Evolutionary conservation across 2,113 vertebrate species (phyloP), one percentile per base, ranked within the genome.

Genomic region (Antennarius striatus): DNA sequence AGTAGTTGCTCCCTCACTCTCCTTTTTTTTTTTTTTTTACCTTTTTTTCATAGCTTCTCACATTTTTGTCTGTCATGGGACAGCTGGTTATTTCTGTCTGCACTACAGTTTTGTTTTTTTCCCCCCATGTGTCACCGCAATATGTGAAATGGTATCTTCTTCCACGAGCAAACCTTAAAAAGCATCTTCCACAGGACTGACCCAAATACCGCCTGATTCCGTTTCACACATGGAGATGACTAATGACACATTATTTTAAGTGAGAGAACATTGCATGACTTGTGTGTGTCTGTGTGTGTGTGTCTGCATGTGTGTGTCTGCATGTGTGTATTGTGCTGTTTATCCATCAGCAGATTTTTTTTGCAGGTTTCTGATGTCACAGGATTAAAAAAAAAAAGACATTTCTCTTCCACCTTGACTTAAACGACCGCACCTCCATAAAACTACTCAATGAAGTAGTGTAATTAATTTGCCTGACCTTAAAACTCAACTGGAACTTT

Each of bases 91-190:
- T 83, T 87, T 76, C 66, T 58, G 72, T 63, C 77, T 1, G 53
- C 52, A 12, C n/a, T 13, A 39, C 68, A 78, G 45, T 22, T 49
- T n/a, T n/a, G n/a, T n/a, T n/a, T n/a, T n/a, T 68, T 53, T 76
- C 3, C 7, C 32, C 32, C 68, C 63, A 78, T 66, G 63, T 86
- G 75, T 80, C 73, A 74, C 46, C 48, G 58, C 5, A n/a, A 56
- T 83, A 75, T 83, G 63, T 68, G 68, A 8, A 3, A 61, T 74
- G 71, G 71, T 73, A 65, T 75, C 61, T 63, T 58, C 67, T 56
- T 69, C 63, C 36, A 15, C 64, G 61, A 67, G 74, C 77, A 59
- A 59, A 64, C 59, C 64, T 77, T 65, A 70, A 88, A 82, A 83
- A 77, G 65, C 73, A 62, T 76, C 77, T 79, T 63, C 69, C 63